Base-by-base conservation (phyloP, 2,113 vertebrate species). In the Anoplopoma fimbria region DNA sequence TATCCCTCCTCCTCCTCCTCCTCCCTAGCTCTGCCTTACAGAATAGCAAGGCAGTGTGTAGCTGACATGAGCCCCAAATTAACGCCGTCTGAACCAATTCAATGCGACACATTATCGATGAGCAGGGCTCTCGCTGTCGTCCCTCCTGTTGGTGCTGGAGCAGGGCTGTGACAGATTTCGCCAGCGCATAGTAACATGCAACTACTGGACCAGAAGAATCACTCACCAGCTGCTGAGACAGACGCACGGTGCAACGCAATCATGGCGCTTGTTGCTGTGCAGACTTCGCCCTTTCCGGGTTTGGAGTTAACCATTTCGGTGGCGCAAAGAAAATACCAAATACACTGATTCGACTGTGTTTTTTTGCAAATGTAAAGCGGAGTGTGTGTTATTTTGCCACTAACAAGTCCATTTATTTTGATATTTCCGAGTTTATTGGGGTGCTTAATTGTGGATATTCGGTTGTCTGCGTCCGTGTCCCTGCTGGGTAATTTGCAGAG, bases 231-330 rank as follows among this genome's bases (percentile, higher is more conserved):
- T 92, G 92, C 89, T 89, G 88, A 89, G 89, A 88, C 93, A 89
- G 89, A 88, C 93, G 90, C 93, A 83, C 87, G 55, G 81, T 81
- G 93, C 93, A 88, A 94, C 93, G 94, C 93, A 95, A 94, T 94
- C 90, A 92, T 94, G 94, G 94, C 92, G 93, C 93, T 95, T 96
- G 95, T 96, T 96, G 95, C 95, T 93, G 95, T 95, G 95, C 95
- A 96, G 95, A 96, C 94, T 96, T 95, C 83, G 83, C 91, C 89
- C 73, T 92, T 93, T 93, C 92, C 91, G 93, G 93, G 78, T 87
- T 40, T 47, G 31, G 62, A 63, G 70, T 95, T 95, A 95, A 96
- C 95, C 62, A 13, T 87, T 94, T 94, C 84, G 49, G 70, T 17
- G 61, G 64, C 79, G 70, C 7, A 4, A 12, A 17, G 42, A 55